Conservation (phyloP, 2,797 vertebrate species). For the Hozukius guyotensis region DNA sequence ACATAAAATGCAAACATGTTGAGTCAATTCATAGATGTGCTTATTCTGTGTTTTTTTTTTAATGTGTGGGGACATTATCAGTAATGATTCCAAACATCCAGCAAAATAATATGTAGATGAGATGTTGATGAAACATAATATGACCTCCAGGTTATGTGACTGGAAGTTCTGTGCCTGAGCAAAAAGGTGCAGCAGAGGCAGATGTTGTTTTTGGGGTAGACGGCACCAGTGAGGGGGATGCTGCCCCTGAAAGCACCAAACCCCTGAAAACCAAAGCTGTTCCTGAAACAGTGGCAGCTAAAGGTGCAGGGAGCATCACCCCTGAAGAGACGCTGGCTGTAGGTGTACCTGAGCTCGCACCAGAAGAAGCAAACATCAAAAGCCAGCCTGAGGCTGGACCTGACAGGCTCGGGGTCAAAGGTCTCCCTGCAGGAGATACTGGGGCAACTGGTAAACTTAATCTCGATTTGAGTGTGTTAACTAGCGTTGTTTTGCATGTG, state of each 20-base stretch:
- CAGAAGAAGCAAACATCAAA: constrained; percentile 41
- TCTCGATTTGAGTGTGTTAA: constrained; percentile 17
- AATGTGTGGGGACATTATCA: neutral
- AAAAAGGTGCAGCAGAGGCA: constrained; percentile 52
- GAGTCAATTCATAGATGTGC: neutral
- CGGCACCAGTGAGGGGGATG: constrained; percentile 12
- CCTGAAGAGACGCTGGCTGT: constrained; percentile 19
- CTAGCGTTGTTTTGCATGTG: constrained; percentile 40
- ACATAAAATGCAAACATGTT: neutral
- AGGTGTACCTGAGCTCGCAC: constrained; percentile 5
- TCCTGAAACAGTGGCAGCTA: constrained; percentile 43
- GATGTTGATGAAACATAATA: constrained; percentile 33
- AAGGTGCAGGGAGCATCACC: constrained; percentile 1
- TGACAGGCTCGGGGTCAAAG: constrained; percentile 29
- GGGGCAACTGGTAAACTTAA: constrained; percentile 59
- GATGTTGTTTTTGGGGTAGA: constrained; percentile 49
- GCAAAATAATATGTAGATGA: neutral
- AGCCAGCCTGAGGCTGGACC: constrained; percentile 36
- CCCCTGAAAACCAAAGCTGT: constrained; percentile 40
- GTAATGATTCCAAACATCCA: neutral
- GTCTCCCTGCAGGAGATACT: constrained; percentile 41
- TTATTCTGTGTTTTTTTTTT: neutral
- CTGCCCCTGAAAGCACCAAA: constrained; percentile 31
- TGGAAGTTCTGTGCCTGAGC: constrained; percentile 60
- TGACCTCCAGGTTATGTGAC: constrained; percentile 74